Evolutionary conservation across 1,140 invertebrate species (phyloP).

Genomic region (Sminthurinus signatus): DNA sequence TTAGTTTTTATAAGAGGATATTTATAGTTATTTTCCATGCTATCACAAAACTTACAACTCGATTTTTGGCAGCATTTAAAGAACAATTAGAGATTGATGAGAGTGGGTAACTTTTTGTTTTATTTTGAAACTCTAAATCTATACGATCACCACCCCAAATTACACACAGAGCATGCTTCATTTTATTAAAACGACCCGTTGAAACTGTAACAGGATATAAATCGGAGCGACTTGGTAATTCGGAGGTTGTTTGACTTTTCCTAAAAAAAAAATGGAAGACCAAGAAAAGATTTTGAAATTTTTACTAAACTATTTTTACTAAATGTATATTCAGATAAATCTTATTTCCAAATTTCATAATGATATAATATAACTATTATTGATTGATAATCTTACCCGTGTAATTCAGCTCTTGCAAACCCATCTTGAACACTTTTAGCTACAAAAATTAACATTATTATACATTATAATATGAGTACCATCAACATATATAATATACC

Average conservation of each 20-base stretch:
- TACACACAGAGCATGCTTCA: slow-evolving; percentile 35
- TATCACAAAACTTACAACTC: slow-evolving; percentile 18
- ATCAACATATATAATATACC: no score
- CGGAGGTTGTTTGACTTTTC: neutral
- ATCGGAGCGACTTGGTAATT: slow-evolving; percentile 17
- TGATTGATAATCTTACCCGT: slow-evolving; percentile 1
- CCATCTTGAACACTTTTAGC: slow-evolving; percentile 37
- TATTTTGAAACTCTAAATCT: slow-evolving; percentile 40
- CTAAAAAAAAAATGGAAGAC: neutral
- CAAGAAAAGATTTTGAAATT: no score
- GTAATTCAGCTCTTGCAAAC: neutral
- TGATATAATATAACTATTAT: no score
- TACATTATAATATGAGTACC: no score
- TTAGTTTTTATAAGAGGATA: no score
- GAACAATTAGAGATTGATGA: slow-evolving; percentile 27
- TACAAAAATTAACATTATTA: no score
- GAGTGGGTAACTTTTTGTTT: slow-evolving; percentile 37
- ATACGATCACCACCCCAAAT: slow-evolving; percentile 35
- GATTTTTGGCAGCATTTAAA: slow-evolving; percentile 34
- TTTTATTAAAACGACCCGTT: slow-evolving; percentile 35
- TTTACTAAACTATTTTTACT: no score
- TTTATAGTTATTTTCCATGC: no score
- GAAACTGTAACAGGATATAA: slow-evolving; percentile 34
- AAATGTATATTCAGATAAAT: no score
- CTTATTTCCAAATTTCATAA: no score